Base-by-base conservation (phyloP, 2,888 invertebrate genomes). In the Xylocampa areola region DNA sequence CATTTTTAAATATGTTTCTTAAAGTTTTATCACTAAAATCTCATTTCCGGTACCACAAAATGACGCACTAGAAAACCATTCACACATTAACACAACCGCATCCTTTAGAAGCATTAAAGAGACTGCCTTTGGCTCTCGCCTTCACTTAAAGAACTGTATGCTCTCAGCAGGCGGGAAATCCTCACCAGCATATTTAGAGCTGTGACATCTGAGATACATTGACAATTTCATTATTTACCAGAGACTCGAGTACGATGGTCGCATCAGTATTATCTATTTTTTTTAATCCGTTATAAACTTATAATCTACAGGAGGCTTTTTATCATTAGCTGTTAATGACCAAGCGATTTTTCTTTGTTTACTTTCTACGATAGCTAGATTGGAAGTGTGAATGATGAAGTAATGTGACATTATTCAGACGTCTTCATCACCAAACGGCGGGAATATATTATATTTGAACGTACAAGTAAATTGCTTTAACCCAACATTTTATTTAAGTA, bases 211-310 rank as follows among this genome's bases (percentile, higher is more conserved):
- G 14, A 41, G 32, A 59, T 27, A 17, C 27, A 62, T 52, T 62
- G 40, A 41, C 35, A 37, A 39, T 51, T 45, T 55, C 21, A 52
- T 47, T 53, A 69, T 69, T 59, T 47, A 41, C 45, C 47, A 52
- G 63, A 45, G 74, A 41, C 72, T 59, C 53, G 59, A 50, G 40
- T 61, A 68, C 16, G 49, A 64, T 78, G 79, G 82, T 58, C 54
- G 57, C 60, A 48, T 67, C 57, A 57, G 66, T 53, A 73, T 72
- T 76, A 75, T 75, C 75, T 60, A 19, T 37, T 57, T 53, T 76
- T 81, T 82, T 71, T 84, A 87, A 91, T 86, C 90, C 79, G 49
- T 66, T 73, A 62, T 89, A 89, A 89, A 86, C 83, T 80, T 74
- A 58, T 90, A 89, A 90, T 87, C 89, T 80, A 68, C 63, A 65